These are phyloP conservation scores for Hipparchia sbordonii DNA, from an alignment of 2,888 invertebrate species.

Conservation along the genomic window DNA sequence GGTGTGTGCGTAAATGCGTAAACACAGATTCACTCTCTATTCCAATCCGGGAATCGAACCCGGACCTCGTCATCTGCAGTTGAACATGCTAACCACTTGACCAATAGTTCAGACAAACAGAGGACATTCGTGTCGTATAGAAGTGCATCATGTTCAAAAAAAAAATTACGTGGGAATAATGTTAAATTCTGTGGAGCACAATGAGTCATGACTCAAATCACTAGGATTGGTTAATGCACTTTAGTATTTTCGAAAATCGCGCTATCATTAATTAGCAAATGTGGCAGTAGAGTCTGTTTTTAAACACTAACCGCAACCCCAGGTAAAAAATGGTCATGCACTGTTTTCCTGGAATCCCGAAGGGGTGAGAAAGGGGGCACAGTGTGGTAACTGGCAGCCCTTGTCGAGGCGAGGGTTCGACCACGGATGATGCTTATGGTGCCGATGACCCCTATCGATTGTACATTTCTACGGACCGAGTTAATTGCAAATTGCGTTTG, in stretches of 20 bases:
- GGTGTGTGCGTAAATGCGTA: too few species aligned
- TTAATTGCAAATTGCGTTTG: constrained; percentile 65
- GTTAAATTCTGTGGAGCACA: not conserved
- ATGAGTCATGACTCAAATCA: constrained; percentile 10
- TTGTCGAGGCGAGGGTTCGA: constrained; percentile 74
- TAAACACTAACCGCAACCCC: constrained; percentile 47
- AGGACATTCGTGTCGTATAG: too few species aligned
- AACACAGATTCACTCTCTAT: too few species aligned
- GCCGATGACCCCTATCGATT: constrained; percentile 81
- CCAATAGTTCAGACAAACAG: too few species aligned
- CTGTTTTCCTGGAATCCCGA: constrained; percentile 71
- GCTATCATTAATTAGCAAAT: constrained; percentile 32
- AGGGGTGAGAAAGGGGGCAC: constrained; percentile 64
- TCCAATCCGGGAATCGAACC: too few species aligned
- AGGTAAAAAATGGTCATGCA: constrained; percentile 65
- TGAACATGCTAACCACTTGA: too few species aligned
- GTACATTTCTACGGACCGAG: constrained; percentile 67
- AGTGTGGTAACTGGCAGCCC: constrained; percentile 63
- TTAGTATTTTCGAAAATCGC: constrained; percentile 13
- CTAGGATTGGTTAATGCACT: not conserved
- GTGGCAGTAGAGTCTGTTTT: constrained; percentile 33
- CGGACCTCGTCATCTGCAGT: too few species aligned
- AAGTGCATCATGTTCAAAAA: too few species aligned
- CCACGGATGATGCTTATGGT: constrained; percentile 74
- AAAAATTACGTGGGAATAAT: constrained; percentile 6